Conservation (phyloP, 2,113 vertebrate species). For the Charadrius vociferus region DNA sequence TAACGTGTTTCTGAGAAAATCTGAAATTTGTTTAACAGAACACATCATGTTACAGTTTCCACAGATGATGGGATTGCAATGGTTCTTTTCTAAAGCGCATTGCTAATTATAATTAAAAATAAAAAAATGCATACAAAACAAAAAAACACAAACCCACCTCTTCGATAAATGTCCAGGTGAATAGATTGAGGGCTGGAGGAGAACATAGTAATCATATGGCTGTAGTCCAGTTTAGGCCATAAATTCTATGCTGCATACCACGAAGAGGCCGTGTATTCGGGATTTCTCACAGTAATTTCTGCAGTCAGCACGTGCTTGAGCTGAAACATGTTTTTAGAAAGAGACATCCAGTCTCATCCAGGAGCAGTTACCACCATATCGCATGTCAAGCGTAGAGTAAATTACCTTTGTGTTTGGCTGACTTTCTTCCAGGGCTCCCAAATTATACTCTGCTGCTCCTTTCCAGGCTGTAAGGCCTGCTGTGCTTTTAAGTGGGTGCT, state of each 20-base stretch:
- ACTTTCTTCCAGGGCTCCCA: not conserved
- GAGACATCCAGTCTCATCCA: not conserved
- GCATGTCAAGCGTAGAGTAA: not conserved
- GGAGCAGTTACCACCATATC: not conserved
- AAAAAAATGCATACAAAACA: not conserved
- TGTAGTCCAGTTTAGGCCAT: not conserved
- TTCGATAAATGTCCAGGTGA: not conserved
- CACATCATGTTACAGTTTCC: not conserved
- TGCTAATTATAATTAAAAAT: not conserved
- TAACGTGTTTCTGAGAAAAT: not conserved
- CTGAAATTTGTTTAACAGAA: not conserved
- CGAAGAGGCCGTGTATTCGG: not conserved
- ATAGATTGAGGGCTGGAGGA: not conserved
- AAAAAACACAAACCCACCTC: no score
- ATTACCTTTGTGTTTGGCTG: not conserved
- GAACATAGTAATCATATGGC: not conserved
- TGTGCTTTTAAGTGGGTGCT: not conserved
- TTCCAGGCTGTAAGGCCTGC: not conserved
- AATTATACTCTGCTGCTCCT: not conserved
- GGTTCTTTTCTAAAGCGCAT: not conserved
- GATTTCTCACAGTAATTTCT: not conserved
- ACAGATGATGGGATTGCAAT: not conserved
- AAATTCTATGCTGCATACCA: not conserved
- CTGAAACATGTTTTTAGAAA: not conserved
- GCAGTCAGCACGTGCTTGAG: not conserved